phyloP scores from a whole-genome alignment of 2,888 invertebrate genomes.

The Apamea epomidion region DNA sequence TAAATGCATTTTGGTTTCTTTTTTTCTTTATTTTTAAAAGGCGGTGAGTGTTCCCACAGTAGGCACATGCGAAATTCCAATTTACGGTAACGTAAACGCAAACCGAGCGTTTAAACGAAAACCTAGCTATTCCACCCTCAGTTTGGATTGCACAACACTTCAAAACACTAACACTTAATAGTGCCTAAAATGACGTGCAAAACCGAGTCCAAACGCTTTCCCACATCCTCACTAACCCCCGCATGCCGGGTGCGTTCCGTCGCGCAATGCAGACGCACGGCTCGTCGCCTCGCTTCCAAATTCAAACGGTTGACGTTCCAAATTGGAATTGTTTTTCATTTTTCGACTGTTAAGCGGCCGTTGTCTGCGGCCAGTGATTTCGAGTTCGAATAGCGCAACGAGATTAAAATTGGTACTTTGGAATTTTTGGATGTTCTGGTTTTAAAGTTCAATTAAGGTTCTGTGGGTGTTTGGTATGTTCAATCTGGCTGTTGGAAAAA shows the following conservation, averaged over 20 bases:
- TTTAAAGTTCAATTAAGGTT: constrained; percentile 62
- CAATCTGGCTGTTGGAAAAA: constrained; percentile 42
- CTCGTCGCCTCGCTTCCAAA: constrained; percentile 80
- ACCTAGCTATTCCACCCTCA: not conserved
- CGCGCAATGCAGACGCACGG: constrained; percentile 75
- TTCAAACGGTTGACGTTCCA: constrained; percentile 88
- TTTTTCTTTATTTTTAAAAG: not conserved
- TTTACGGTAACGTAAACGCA: not conserved
- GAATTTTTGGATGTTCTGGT: constrained; percentile 54
- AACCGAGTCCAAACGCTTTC: constrained; percentile 57
- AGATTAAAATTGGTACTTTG: constrained; percentile 68
- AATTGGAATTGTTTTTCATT: constrained; percentile 89
- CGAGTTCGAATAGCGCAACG: constrained; percentile 72
- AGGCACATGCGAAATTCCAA: not conserved
- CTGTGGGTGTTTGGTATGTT: constrained; percentile 46
- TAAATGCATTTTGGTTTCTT: too few relatives aligned
- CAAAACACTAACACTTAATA: constrained; percentile 45
- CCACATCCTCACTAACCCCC: constrained; percentile 60
- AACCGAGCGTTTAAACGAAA: not conserved
- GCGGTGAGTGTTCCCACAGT: not conserved
- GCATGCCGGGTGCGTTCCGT: constrained; percentile 77
- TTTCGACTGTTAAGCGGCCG: constrained; percentile 83
- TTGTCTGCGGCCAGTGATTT: constrained; percentile 82
- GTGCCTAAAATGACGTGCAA: constrained; percentile 45
- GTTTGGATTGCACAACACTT: constrained; percentile 10